Conservation (phyloP, 2,797 vertebrate genomes). For the Sandelia bainsii region DNA sequence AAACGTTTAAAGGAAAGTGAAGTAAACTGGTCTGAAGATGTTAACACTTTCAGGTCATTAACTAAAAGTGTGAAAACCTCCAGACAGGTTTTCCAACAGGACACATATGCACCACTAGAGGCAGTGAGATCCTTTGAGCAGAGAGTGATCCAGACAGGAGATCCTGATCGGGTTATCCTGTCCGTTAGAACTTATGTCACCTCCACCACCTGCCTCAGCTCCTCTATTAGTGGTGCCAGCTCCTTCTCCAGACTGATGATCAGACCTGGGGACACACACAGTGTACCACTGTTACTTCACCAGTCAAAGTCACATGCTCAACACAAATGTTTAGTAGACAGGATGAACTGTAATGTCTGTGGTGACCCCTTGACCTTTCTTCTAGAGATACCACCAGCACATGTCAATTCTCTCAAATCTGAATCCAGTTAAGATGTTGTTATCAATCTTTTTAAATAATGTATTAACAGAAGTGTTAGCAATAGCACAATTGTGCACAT, state of each 20-base stretch:
- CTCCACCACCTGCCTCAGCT: conserved; percentile 95
- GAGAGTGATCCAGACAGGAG: conserved; percentile 6
- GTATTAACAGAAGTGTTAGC: too few species aligned
- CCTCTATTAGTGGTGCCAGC: conserved; percentile 92
- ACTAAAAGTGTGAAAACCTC: neutral
- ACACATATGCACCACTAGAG: conserved; percentile 28
- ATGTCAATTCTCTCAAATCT: too few species aligned
- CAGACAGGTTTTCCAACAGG: neutral
- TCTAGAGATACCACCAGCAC: too few species aligned
- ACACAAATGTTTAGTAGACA: neutral
- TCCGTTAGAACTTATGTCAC: conserved; percentile 85
- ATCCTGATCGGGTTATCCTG: neutral
- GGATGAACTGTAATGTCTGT: too few species aligned
- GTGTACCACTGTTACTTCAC: neutral
- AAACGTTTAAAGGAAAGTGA: neutral
- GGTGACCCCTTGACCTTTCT: too few species aligned
- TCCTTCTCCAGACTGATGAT: conserved; percentile 98
- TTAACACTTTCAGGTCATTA: neutral
- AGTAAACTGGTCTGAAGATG: conserved; percentile 1
- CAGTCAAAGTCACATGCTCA: neutral
- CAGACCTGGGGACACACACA: conserved; percentile 83
- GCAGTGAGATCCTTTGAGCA: too few species aligned
- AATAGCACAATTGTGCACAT: too few species aligned
- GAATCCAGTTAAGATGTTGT: too few species aligned
- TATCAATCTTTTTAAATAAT: too few species aligned